A percentile compares a stretch with the other conserved stretches of the same genome.
Evolutionary conservation across 2,797 vertebrate genomes (phyloP).

Genomic region (Tokudaia tokunoshimensis): DNA sequence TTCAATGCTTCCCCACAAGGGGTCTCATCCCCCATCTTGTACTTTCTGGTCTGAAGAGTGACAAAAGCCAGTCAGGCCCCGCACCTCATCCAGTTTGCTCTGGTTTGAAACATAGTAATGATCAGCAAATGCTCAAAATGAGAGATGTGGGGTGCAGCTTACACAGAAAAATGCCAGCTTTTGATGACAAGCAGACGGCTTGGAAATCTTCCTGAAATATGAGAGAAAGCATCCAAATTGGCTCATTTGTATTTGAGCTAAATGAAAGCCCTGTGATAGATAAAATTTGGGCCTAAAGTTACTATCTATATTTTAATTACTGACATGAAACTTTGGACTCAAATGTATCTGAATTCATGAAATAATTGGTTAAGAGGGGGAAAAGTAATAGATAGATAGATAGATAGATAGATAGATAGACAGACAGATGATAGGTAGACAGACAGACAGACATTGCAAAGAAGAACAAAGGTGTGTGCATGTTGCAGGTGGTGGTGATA

Average conservation of each 20-base stretch:
- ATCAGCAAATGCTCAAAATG: background rate
- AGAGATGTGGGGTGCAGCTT: background rate
- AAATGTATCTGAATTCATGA: background rate
- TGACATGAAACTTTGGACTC: background rate
- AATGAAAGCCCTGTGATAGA: background rate
- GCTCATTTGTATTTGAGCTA: slow-evolving; percentile 7
- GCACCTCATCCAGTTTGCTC: background rate
- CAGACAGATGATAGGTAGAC: too few relatives aligned
- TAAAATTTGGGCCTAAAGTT: background rate
- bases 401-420: too few relatives aligned
- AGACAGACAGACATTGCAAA: background rate
- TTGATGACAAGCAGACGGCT: background rate
- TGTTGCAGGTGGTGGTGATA: background rate
- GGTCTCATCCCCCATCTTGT: background rate
- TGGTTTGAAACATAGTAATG: background rate
- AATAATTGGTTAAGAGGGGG: background rate
- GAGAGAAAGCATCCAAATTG: background rate
- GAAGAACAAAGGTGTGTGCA: background rate
- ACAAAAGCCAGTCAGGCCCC: background rate
- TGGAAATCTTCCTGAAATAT: background rate
- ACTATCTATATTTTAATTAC: slow-evolving; percentile 30
- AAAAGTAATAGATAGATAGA: background rate
- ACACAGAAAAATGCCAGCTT: background rate
- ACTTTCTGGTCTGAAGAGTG: background rate
- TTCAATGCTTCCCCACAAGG: background rate